A percentile compares a stretch with the other conserved stretches of the same genome.
Evolutionary conservation across 2,113 vertebrate species (phyloP).

Genomic region (Lagopus muta): DNA sequence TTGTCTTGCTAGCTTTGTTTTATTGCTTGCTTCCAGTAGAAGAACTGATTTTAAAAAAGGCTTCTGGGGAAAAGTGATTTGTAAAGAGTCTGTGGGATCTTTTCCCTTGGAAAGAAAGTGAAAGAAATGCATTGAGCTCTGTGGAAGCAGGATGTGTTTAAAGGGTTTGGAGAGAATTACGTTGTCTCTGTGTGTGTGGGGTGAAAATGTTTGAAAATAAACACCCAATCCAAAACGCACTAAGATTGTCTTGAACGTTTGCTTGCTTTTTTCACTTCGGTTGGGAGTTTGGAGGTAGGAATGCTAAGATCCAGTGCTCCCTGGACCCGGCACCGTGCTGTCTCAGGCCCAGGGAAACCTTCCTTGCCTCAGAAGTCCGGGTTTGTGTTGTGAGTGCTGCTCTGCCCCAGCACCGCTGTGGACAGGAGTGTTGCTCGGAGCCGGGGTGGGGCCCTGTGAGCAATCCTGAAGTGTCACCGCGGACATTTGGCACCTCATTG

Average conservation of each 20-base stretch:
- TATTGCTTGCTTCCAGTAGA: background rate
- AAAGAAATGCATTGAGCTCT: background rate
- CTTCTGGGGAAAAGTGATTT: background rate
- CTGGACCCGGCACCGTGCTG: background rate
- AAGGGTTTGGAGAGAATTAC: background rate
- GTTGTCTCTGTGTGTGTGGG: background rate
- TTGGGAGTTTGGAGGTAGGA: background rate
- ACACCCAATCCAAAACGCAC: background rate
- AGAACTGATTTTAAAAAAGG: slow-evolving; percentile 15
- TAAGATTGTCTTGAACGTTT: background rate
- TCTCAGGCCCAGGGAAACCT: background rate
- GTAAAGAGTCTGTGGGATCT: background rate
- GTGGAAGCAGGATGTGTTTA: background rate
- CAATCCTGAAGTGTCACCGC: background rate
- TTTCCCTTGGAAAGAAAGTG: background rate
- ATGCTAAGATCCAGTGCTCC: background rate
- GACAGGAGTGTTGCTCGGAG: background rate
- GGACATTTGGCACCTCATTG: slow-evolving; percentile 34
- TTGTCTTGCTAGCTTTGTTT: slow-evolving; percentile 1
- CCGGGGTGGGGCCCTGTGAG: background rate
- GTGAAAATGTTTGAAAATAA: background rate
- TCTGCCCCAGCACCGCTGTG: background rate
- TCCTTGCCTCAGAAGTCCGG: background rate
- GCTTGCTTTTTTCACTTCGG: background rate
- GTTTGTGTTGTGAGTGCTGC: rapidly evolving